Evolutionary conservation across 1,140 invertebrate species (phyloP), one percentile per base, ranked within the genome.

Genomic region (Pseudomyrmex gracilis): DNA sequence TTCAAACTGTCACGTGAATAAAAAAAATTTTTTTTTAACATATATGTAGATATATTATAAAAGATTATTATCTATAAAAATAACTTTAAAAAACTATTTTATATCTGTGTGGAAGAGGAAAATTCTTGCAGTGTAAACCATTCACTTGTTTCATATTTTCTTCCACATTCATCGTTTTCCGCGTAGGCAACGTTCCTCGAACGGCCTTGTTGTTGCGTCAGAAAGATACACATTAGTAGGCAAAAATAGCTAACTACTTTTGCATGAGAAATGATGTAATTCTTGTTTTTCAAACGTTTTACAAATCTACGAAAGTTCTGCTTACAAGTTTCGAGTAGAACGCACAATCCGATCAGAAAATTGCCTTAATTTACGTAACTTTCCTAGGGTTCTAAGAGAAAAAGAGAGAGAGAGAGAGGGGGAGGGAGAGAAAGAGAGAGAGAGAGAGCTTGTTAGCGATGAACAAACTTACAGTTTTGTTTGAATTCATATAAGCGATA

Each of bases 351-450:
- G 53, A 80, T 70, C 43, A 67, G 8, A 58, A 7, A 58, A 47
- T 17, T 71, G 20, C 60, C 53, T 71, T 80, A 80, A 80, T 80
- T 80, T 45, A 24, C 20, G 53, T 70, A 80, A 80, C 49, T 80
- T 78, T 57, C 60, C 53, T 49, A 43, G 5, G 5, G 7, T 34
- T 34, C 5, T 34, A 34, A 34, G 34, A 34, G 34, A 34, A 0
- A 34, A 5, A 24, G 4, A 3, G 24, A 34, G 34, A 34, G 34
- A 34, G 5, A 34, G 34, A 24, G 4, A 3, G 24, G 7, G 1
- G 7, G 34, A 34, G 34, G 5, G 34, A 34, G 5, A 2, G 34
- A 34, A 5, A 34, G 34, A 34, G 13, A 12, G 10, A 53, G 22
- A 53, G 47, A 53, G 15, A 71, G 13, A 34, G 34, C 5, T 60